These are phyloP conservation scores for Cariama cristata DNA, from an alignment of 2,113 vertebrate species.

Conservation along the genomic window DNA sequence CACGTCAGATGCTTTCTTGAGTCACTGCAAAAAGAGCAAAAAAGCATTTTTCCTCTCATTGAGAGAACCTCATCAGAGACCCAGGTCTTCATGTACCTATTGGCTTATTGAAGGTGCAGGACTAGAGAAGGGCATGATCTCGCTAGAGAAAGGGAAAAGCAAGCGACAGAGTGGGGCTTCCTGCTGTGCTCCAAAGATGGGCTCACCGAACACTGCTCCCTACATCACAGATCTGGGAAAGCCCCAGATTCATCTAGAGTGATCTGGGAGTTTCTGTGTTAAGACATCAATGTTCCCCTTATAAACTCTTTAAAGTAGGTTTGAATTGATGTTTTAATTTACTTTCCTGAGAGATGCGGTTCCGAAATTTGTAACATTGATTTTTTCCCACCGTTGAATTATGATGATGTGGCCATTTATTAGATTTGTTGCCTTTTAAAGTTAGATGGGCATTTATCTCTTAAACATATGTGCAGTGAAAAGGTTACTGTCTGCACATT, in stretches of 20 bases:
- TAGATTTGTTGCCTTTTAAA: slow-evolving; percentile 57
- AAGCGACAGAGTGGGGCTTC: neutral
- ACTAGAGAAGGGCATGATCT: neutral
- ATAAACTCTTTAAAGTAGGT: slow-evolving; percentile 12
- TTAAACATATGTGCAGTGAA: slow-evolving; percentile 40
- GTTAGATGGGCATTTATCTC: slow-evolving; percentile 17
- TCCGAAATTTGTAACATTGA: slow-evolving; percentile 30
- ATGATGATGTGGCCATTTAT: slow-evolving; percentile 56
- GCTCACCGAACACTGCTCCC: neutral
- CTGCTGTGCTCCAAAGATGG: neutral
- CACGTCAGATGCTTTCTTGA: neutral
- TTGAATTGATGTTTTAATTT: slow-evolving; percentile 67
- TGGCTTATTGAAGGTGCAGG: neutral
- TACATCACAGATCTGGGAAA: neutral
- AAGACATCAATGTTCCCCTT: neutral
- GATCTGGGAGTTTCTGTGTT: neutral
- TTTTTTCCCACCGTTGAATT: neutral
- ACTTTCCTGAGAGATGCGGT: slow-evolving; percentile 29
- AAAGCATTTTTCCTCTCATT: neutral
- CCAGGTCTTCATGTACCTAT: neutral
- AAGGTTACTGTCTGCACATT: slow-evolving; percentile 39
- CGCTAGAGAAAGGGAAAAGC: neutral
- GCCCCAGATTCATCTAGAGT: neutral
- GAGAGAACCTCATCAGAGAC: neutral
- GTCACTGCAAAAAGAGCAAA: neutral